These are phyloP conservation scores for Rhodeus uyekii DNA, from an alignment of 2,797 vertebrate genomes.

Conservation along the genomic window DNA sequence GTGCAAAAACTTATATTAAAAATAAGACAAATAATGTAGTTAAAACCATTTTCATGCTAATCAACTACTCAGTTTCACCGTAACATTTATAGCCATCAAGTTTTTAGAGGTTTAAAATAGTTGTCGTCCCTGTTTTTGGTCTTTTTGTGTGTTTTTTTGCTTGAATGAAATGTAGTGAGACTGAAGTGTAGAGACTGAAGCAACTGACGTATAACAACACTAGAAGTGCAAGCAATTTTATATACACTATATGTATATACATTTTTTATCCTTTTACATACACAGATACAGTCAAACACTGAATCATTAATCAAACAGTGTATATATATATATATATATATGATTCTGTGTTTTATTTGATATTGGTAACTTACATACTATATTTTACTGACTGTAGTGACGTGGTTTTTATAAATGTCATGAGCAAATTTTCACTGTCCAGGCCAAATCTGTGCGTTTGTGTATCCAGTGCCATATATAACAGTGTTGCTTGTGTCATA, in stretches of 20 bases:
- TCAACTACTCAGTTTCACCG: neutral
- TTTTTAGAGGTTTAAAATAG: neutral
- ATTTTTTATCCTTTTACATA: neutral
- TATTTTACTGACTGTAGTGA: neutral
- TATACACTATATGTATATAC: neutral
- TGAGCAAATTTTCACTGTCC: slow-evolving; percentile 33
- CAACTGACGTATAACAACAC: neutral
- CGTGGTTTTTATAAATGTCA: neutral
- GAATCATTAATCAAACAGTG: no score
- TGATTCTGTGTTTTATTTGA: neutral
- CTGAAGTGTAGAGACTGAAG: neutral
- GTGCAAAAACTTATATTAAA: neutral
- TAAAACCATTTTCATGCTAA: neutral
- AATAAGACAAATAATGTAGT: neutral
- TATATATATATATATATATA: neutral
- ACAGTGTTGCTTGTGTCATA: slow-evolving; percentile 5
- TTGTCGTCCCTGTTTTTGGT: neutral
- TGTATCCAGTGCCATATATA: neutral
- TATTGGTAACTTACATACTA: neutral
- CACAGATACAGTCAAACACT: no score
- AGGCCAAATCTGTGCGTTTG: slow-evolving; percentile 22
- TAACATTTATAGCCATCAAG: neutral
- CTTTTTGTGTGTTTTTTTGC: neutral
- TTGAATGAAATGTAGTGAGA: neutral
- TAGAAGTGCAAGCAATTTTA: neutral